Evolutionary conservation across 2,888 invertebrate species (phyloP), one percentile per base, ranked within the genome.

Genomic region (Eupithecia tripunctaria): DNA sequence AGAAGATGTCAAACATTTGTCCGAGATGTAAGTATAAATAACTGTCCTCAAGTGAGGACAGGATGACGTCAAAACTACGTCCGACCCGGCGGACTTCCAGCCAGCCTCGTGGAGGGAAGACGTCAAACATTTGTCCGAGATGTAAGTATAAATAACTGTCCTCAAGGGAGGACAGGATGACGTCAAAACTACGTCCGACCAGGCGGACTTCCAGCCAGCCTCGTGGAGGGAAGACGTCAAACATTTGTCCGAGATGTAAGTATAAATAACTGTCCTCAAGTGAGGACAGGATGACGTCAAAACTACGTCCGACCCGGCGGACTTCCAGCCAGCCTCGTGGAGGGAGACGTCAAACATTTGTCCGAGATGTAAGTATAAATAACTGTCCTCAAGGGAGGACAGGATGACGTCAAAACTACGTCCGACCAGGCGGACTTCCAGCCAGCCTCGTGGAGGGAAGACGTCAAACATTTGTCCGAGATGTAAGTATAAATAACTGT

Each of bases 191-290:
- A 79, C 71, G 1, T 82, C 84, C 0, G 87, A 92, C 60, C 91
- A 91, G 0, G 84, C 85, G 0, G 85, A 85, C 6, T 93, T 92
- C 73, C 91, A 93, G 5, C 93, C 94, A 0, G 68, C 76, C 63
- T 82, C 85, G 0, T 94, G 94, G 94, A 81, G 82, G 79, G 92
- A 93, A 0, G 93, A 94, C 67, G 86, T 93, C 18, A 92, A 89
- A 77, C 87, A 89, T 74, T 78, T 92, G 75, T 79, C 91, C 21
- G 93, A 94, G 72, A 92, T 91, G 93, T 94, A 41, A 88, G 92
- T 90, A 64, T 64, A 47, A 0, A 43, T 18, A 43, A 5, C 43
- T 43, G 18, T 43, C 38, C 38, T 41, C 38, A 36, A 36, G 21
- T 10, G 10, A 51, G 10, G 94, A 0, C 93, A 93, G 71, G 94